These are phyloP conservation scores for Philypnodon macrostomus DNA, from an alignment of 2,797 vertebrate genomes.

Conservation along the genomic window DNA sequence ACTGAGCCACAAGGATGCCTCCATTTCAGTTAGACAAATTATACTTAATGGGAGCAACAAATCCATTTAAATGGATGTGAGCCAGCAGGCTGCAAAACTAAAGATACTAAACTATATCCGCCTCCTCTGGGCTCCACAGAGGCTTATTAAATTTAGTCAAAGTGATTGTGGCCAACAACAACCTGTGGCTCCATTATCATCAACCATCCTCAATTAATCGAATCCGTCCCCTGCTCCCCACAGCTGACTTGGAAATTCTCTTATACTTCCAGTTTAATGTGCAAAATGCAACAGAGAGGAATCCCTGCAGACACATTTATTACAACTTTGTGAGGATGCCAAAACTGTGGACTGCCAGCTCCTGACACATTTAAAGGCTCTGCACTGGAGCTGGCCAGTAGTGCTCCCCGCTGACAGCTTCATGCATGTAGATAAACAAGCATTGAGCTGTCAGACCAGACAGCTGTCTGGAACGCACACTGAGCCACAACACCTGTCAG, in stretches of 20 bases:
- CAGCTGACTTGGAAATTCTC: constrained; percentile 15
- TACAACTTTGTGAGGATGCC: constrained; percentile 13
- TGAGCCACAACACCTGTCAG: constrained; percentile 55
- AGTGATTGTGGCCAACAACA: constrained; percentile 23
- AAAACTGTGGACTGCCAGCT: constrained; percentile 15
- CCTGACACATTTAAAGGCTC: constrained; percentile 10
- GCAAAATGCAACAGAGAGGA: constrained; percentile 22
- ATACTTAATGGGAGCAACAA: constrained; percentile 47
- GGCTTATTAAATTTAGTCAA: constrained; percentile 42
- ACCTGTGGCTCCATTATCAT: constrained; percentile 39
- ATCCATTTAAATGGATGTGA: constrained; percentile 46
- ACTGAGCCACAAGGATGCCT: constrained; percentile 28
- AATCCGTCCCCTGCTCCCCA: constrained; percentile 2
- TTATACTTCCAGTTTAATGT: constrained; percentile 19
- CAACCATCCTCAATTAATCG: constrained; percentile 35
- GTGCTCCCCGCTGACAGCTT: constrained; percentile 44
- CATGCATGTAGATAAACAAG: constrained; percentile 51
- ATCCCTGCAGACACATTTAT: constrained; percentile 30
- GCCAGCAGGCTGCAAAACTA: constrained; percentile 35
- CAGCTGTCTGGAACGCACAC: constrained; percentile 44
- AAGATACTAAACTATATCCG: constrained; percentile 44
- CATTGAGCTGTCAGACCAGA: constrained; percentile 49
- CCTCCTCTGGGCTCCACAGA: constrained; percentile 25
- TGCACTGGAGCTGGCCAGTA: constrained; percentile 21
- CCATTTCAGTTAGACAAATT: constrained; percentile 46